A percentile compares a stretch with the other conserved stretches of the same genome.
Conservation (phyloP, 2,113 vertebrate species). For the Corvus hawaiiensis region DNA sequence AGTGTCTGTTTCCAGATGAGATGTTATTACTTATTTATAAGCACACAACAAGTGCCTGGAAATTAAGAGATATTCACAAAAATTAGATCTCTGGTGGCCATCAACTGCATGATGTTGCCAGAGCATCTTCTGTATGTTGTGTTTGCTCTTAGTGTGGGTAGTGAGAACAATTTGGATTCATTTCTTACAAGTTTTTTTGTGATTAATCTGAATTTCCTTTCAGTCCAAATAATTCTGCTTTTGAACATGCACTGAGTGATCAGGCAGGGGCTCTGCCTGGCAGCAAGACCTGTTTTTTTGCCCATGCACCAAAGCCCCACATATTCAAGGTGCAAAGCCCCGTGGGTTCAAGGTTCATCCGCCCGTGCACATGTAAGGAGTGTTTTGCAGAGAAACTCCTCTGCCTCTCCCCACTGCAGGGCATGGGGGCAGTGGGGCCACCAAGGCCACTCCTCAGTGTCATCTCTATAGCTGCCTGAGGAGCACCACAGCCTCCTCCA, state of each 20-base stretch:
- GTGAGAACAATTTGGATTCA: fast-evolving
- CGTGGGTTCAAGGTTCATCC: fast-evolving
- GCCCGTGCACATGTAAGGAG: fast-evolving
- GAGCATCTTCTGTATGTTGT: background rate
- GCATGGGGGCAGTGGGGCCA: fast-evolving
- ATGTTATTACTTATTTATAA: background rate
- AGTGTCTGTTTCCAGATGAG: background rate
- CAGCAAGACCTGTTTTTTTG: background rate
- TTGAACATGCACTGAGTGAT: fast-evolving
- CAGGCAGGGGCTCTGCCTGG: background rate
- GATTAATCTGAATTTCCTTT: background rate
- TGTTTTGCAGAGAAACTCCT: fast-evolving
- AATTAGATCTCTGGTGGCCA: background rate
- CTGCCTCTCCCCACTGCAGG: fast-evolving
- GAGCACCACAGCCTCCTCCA: background rate
- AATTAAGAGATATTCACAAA: background rate
- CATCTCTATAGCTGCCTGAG: background rate
- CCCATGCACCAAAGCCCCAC: fast-evolving
- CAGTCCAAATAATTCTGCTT: background rate
- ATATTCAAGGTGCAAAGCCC: fast-evolving
- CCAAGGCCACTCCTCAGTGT: background rate
- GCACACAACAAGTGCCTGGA: background rate
- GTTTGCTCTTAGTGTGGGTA: background rate
- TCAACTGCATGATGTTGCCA: background rate
- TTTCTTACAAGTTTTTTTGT: background rate